A percentile compares a stretch with the other conserved stretches of the same genome.
Conservation (phyloP, 2,888 invertebrate genomes). For the Lagria hirta region DNA sequence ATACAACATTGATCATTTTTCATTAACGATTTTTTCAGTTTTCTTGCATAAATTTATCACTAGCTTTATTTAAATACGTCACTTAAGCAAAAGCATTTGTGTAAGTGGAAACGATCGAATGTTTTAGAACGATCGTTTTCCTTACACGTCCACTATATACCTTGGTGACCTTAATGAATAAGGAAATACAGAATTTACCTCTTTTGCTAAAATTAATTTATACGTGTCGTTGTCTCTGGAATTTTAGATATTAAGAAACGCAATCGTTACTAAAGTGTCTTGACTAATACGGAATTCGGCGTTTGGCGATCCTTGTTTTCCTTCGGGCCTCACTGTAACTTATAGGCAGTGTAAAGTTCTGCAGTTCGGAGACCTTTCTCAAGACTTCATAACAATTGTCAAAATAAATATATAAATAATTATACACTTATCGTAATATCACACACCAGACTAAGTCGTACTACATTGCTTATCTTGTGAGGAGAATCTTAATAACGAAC, state of each 20-base stretch:
- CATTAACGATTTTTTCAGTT: constrained; percentile 59
- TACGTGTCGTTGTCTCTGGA: constrained; percentile 55
- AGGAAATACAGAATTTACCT: constrained; percentile 34
- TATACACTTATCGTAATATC: constrained; percentile 42
- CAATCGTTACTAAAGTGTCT: constrained; percentile 43
- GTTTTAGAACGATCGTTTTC: constrained; percentile 3
- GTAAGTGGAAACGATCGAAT: constrained; percentile 3
- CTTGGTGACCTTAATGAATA: constrained; percentile 20
- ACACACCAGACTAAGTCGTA: constrained; percentile 51
- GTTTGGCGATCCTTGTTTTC: constrained; percentile 13
- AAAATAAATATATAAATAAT: constrained; percentile 23
- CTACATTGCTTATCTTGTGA: constrained; percentile 52
- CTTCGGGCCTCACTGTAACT: too few species aligned
- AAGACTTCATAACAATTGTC: constrained; percentile 26
- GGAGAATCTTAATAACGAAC: constrained; percentile 38
- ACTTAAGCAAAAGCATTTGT: constrained; percentile 47
- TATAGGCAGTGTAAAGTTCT: too few species aligned
- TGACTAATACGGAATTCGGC: constrained; percentile 43
- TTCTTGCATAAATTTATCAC: constrained; percentile 52
- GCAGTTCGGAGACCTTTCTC: constrained; percentile 4
- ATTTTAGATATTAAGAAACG: constrained; percentile 44
- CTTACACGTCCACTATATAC: constrained; percentile 10
- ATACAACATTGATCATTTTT: constrained; percentile 67
- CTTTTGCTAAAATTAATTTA: constrained; percentile 22
- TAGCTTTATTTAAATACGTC: constrained; percentile 46